Evolutionary conservation across 2,797 vertebrate species (phyloP), one percentile per base, ranked within the genome.

Genomic region (Hypotaenidia okinawae): DNA sequence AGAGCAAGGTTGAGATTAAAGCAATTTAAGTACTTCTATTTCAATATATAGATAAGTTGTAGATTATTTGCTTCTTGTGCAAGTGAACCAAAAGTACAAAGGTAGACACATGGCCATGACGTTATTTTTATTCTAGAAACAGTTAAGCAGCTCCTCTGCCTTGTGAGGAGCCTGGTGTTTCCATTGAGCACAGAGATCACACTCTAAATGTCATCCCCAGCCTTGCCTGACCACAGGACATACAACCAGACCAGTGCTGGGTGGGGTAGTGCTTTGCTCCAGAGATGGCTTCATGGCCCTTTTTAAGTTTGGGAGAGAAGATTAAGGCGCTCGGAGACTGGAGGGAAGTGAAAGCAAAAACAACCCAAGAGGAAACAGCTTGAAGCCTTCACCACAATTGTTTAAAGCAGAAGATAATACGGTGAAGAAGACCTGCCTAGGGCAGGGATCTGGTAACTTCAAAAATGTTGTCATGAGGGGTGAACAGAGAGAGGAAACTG

Each of bases 61-160:
- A 73, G 91, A 55, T 63, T 5, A 73, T 37, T 58, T 91, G 17
- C 39, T 80, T 35, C 80, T 85, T 92, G 30, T 43, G 27, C 51
- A 91, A 72, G 39, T 22, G 59, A 84, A 74, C 58, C 25, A 57
- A 11, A 75, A 80, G 91, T 73, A 28, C 91, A 93, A 95, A 91
- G 89, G 90, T 86, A 63, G 61, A 35, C 24, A 24, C 18, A 4
- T 0, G 9, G 33, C 33, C 45, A 5, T 37, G 49, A 28, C 30
- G 9, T 59, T 82, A 6, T 7, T n/a, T 16, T 35, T 82, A 27
- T 12, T 25, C 11, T 33, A 51, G 72, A 87, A 70, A 62, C 54
- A 55, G 8, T 55, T 79, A 86, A 32, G 25, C 19, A 54, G 43
- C 66, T 81, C n/a, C 59, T 86, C 37, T 91, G 76, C 35, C 21